Evolutionary conservation across 2,113 vertebrate species (phyloP), one percentile per base, ranked within the genome.

Genomic region (Erpornis zantholeuca): DNA sequence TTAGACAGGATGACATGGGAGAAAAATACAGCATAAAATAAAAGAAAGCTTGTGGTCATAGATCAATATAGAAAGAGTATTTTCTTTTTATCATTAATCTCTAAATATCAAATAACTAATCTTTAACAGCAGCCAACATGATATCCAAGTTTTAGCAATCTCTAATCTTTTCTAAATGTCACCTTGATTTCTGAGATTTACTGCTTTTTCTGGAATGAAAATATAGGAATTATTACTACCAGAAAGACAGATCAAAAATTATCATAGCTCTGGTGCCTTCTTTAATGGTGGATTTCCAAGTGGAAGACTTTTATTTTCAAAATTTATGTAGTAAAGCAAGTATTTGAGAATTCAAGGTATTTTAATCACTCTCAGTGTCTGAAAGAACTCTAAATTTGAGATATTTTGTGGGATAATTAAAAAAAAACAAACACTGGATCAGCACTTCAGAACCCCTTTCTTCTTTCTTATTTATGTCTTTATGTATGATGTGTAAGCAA

Each of bases 351-450:
- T 70, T 28, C 54, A 28, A 31, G 10, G 9, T 86, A 20, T 86
- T 86, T 80, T 29, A 71, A 60, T 54, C 5, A 23, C 3, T 52
- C 3, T 35, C 11, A 28, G 14, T 24, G 69, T 25, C 50, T 40
- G 6, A 15, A 86, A 44, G 11, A 61, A 22, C 14, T 0, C 7
- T 35, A 21, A 77, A 60, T 11, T 61, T 50, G 21, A 52, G 15
- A 27, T 40, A 52, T 47, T 77, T 65, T 29, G 8, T 24, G 4
- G 5, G 1, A 65, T 64, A 61, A 38, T 61, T 54, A 9, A 29
- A 40, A 50, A 24, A 31, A 27, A 1, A 11, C 1, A 50, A 52
- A 7, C n/a, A 57, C 2, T n/a, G n/a, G n/a, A 24, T 2, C 24
- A 52, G 10, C 15, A 40, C 5, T 65, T 84, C 45, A 84, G 63